Percentiles rank a stretch among this genome's conserved stretches.
Conservation (phyloP, 2,888 invertebrate species). For the Acronicta aceris region DNA sequence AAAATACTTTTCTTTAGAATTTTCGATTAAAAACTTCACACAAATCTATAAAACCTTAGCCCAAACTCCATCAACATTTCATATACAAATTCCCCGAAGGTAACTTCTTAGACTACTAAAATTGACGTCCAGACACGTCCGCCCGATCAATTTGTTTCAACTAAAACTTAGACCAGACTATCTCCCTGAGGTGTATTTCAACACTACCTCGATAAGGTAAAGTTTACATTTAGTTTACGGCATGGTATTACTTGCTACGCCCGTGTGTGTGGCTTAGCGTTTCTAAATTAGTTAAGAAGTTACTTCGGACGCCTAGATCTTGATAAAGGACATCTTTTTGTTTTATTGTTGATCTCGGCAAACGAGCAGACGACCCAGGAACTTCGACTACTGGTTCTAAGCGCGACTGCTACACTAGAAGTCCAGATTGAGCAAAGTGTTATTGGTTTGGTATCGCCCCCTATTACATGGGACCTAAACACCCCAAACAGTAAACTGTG, state of each 20-base stretch:
- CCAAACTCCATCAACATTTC: constrained; percentile 6
- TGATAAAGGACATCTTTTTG: background rate
- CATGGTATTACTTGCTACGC: background rate
- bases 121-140: constrained; percentile 29
- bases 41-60: no score
- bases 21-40: no score
- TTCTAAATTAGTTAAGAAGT: constrained; percentile 18
- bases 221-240: constrained; percentile 17
- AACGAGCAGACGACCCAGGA: no score
- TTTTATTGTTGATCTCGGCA: no score
- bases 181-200: constrained; percentile 39
- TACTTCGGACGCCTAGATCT: constrained; percentile 11
- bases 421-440: no score
- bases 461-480: no score
- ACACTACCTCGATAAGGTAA: constrained; percentile 17
- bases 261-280: background rate
- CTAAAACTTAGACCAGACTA: constrained; percentile 34
- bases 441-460: no score
- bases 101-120: constrained; percentile 14
- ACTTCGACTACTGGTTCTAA: no score
- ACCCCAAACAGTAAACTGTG: no score
- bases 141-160: constrained; percentile 46
- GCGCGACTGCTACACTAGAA: no score
- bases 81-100: constrained; percentile 21
- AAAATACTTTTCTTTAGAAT: background rate